These are phyloP conservation scores for Heliconius melpomene DNA, from an alignment of 1,140 invertebrate genomes.

Conservation along the genomic window DNA sequence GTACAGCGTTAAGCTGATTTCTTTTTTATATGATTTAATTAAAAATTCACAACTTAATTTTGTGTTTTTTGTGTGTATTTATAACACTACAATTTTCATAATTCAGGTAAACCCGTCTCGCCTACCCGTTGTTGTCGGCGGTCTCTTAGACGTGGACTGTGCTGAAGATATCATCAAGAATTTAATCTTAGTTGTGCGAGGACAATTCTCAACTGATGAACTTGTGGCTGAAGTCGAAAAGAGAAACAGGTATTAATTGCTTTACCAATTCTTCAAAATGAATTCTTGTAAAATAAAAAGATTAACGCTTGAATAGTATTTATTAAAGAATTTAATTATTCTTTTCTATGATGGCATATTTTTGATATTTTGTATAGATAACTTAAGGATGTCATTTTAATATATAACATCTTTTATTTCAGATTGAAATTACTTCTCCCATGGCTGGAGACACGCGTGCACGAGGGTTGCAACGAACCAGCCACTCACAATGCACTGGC, in stretches of 20 bases:
- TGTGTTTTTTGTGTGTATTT: too few relatives aligned
- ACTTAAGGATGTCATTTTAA: neutral
- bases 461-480: conserved; percentile 97
- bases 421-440: conserved; percentile 95
- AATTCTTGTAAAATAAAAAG: neutral
- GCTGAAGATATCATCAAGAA: conserved; percentile 99
- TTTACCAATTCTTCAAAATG: too few relatives aligned
- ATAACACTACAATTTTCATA: neutral
- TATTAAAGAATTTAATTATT: too few relatives aligned
- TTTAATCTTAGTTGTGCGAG: conserved; percentile 97
- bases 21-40: too few relatives aligned
- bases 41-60: too few relatives aligned
- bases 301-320: neutral
- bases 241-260: conserved; percentile 87
- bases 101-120: conserved; percentile 96
- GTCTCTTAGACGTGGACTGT: conserved; percentile 98
- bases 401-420: conserved; percentile 28
- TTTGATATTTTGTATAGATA: too few relatives aligned
- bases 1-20: too few relatives aligned
- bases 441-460: conserved; percentile 98
- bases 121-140: conserved; percentile 98
- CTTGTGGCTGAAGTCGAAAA: conserved; percentile 99
- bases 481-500: conserved; percentile 99
- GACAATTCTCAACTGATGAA: conserved; percentile 99
- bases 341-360: too few relatives aligned